phyloP scores from a whole-genome alignment of 53 echinoderm and acorn worm genomes.

The Arbacia lixula region DNA sequence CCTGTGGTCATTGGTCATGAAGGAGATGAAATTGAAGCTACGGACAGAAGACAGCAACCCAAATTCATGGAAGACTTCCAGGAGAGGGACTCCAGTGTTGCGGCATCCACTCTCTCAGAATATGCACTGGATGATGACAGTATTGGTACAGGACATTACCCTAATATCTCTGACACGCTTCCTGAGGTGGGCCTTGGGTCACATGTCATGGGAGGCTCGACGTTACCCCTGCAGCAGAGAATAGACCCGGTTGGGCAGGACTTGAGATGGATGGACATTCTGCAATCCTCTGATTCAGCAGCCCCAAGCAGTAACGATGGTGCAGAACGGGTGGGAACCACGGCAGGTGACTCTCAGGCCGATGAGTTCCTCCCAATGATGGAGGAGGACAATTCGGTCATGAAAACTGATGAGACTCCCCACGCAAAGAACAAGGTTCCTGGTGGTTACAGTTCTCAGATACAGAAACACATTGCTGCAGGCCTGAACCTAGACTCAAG shows the following conservation, averaged over 20 bases:
- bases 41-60: background rate
- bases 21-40: slow-evolving; percentile 9
- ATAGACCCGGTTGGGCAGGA: slow-evolving; percentile 31
- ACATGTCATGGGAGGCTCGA: background rate
- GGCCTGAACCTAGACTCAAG: slow-evolving; percentile 35
- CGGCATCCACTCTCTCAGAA: slow-evolving; percentile 28
- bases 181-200: background rate
- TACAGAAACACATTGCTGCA: slow-evolving; percentile 40
- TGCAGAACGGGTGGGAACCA: background rate
- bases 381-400: background rate
- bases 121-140: slow-evolving; percentile 41
- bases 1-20: slow-evolving; percentile 33
- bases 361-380: slow-evolving; percentile 35
- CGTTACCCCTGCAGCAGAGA: slow-evolving; percentile 7
- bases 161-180: too few relatives aligned
- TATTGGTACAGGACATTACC: background rate
- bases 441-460: background rate
- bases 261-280: slow-evolving; percentile 35
- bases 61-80: background rate
- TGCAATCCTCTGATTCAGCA: background rate
- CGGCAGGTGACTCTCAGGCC: background rate
- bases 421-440: background rate
- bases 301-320: slow-evolving; percentile 3
- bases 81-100: background rate
- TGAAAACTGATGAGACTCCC: background rate